A percentile compares a stretch with the other conserved stretches of the same genome.
phyloP scores from a whole-genome alignment of 2,888 invertebrate species.

The Dolomedes plantarius region DNA sequence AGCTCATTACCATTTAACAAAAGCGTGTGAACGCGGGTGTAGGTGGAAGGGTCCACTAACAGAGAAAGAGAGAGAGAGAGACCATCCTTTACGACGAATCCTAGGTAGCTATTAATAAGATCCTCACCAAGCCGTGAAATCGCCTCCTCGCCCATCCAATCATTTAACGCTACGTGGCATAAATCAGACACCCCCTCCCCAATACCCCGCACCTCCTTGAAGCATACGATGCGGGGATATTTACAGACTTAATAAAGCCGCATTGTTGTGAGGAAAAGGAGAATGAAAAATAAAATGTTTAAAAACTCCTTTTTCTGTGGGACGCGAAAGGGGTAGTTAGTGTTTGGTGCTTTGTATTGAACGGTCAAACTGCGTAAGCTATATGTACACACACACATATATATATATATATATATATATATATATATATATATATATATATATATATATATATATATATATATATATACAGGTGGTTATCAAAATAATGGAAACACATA shows the following conservation, averaged over 20 bases:
- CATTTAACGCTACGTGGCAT: conserved; percentile 6
- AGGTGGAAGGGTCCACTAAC: background rate
- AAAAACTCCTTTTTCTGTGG: no score
- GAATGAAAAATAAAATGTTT: background rate
- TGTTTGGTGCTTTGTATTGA: no score
- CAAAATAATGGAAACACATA: no score
- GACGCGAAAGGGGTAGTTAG: no score
- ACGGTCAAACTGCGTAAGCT: no score
- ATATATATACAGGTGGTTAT: no score
- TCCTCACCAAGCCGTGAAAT: conserved; percentile 1
- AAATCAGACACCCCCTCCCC: background rate
- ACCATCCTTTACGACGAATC: background rate
- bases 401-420: no score
- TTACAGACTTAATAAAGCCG: conserved; percentile 8
- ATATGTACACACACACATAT: no score
- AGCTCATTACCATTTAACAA: background rate
- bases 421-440: no score
- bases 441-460: no score
- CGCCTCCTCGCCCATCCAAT: conserved; percentile 1
- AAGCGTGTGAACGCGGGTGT: background rate
- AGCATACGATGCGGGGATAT: background rate
- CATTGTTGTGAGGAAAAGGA: background rate
- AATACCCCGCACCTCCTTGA: background rate
- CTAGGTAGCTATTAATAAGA: conserved; percentile 1
- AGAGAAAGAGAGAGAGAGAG: background rate